Percentiles rank a stretch among this genome's conserved stretches.
Conservation (phyloP, 2,113 vertebrate species). For the Notechis scutatus region DNA sequence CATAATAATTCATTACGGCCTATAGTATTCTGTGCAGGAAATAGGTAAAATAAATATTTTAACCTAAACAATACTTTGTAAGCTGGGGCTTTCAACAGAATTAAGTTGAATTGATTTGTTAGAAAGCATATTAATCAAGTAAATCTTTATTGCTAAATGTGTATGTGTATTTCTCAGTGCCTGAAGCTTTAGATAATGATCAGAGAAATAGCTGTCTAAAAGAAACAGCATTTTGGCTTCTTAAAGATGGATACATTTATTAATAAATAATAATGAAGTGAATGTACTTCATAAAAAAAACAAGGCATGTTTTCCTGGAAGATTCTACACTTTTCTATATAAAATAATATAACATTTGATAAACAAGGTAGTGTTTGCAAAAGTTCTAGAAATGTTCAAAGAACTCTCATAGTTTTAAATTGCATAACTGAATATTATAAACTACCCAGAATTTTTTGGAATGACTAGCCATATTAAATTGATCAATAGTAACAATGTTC, state of each 20-base stretch:
- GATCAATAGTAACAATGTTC: neutral
- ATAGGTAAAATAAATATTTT: neutral
- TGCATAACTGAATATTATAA: neutral
- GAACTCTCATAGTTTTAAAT: neutral
- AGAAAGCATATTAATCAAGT: neutral
- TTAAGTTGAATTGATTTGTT: neutral
- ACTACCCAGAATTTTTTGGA: neutral
- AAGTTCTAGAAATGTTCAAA: neutral
- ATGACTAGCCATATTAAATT: neutral
- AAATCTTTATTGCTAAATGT: neutral
- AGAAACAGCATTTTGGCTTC: neutral
- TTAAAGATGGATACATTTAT: neutral
- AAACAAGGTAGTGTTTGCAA: neutral
- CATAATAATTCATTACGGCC: neutral
- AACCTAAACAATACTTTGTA: neutral
- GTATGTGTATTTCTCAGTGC: neutral
- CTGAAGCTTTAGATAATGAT: neutral
- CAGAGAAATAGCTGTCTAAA: neutral
- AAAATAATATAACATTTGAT: neutral
- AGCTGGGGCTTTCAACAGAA: neutral
- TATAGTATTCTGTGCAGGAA: neutral
- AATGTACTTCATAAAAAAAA: neutral
- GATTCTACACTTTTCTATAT: neutral
- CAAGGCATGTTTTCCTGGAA: neutral
- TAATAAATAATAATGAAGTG: neutral